Evolutionary conservation across 2,797 vertebrate species (phyloP).

Genomic region (Manis pentadactyla): DNA sequence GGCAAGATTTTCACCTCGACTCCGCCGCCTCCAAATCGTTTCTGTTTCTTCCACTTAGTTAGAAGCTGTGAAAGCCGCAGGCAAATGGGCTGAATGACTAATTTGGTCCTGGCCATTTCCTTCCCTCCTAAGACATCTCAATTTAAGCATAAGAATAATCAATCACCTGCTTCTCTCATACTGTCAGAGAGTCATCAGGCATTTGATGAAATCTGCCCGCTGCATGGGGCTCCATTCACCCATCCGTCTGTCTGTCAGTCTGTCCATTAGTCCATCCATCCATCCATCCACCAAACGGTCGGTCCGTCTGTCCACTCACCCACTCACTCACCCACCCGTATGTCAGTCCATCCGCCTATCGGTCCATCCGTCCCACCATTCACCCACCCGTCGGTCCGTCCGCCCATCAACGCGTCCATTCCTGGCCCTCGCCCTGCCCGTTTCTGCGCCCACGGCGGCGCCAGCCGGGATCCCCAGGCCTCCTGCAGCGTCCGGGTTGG

Average conservation of each 20-base stretch:
- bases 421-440: neutral
- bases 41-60: conserved; percentile 10
- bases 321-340: too few species aligned
- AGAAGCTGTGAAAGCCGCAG: conserved; percentile 4
- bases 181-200: neutral
- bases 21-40: neutral
- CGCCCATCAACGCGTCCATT: too few species aligned
- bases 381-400: too few species aligned
- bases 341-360: too few species aligned
- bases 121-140: neutral
- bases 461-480: neutral
- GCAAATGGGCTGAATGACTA: neutral
- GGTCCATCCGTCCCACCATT: too few species aligned
- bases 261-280: neutral
- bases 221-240: neutral
- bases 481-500: neutral
- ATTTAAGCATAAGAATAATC: neutral
- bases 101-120: neutral
- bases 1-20: neutral
- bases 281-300: neutral
- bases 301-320: neutral
- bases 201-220: neutral
- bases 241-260: neutral
- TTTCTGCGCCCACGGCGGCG: neutral
- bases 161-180: neutral